Conservation (phyloP, 2,888 invertebrate genomes). For the Heliothis peltigera region DNA sequence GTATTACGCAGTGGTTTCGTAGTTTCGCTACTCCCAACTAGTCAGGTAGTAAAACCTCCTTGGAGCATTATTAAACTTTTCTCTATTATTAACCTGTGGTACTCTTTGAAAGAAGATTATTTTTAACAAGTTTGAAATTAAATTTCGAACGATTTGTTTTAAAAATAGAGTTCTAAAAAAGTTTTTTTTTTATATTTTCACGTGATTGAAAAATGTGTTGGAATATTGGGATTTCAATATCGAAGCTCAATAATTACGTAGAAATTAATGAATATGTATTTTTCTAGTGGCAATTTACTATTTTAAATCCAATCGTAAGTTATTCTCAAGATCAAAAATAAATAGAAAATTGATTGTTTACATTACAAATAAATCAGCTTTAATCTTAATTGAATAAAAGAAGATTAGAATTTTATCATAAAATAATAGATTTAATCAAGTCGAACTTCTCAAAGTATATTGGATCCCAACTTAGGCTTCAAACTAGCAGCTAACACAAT, state of each 20-base stretch:
- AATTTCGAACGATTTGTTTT: slow-evolving; percentile 28
- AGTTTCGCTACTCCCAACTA: slow-evolving; percentile 16
- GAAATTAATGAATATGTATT: not conserved
- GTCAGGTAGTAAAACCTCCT: slow-evolving; percentile 29
- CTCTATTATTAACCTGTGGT: slow-evolving; percentile 43
- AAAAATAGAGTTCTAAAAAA: not conserved
- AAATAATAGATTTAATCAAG: slow-evolving; percentile 3
- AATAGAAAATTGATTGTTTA: not conserved
- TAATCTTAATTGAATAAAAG: not conserved
- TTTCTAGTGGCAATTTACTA: not conserved
- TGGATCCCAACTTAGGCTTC: slow-evolving; percentile 7
- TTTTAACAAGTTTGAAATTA: slow-evolving; percentile 39
- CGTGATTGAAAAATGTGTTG: not conserved
- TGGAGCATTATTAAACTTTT: slow-evolving; percentile 42
- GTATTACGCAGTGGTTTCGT: slow-evolving; percentile 13
- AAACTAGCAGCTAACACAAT: slow-evolving; percentile 30
- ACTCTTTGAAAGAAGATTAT: slow-evolving; percentile 17
- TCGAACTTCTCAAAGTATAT: slow-evolving; percentile 20
- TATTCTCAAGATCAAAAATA: not conserved
- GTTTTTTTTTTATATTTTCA: not conserved
- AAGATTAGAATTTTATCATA: slow-evolving; percentile 2
- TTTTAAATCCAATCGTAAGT: not conserved
- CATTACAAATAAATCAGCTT: not conserved
- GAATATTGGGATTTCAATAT: not conserved
- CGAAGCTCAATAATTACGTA: not conserved